phyloP scores from a whole-genome alignment of 2,113 vertebrate genomes.

The Takifugu flavidus region DNA sequence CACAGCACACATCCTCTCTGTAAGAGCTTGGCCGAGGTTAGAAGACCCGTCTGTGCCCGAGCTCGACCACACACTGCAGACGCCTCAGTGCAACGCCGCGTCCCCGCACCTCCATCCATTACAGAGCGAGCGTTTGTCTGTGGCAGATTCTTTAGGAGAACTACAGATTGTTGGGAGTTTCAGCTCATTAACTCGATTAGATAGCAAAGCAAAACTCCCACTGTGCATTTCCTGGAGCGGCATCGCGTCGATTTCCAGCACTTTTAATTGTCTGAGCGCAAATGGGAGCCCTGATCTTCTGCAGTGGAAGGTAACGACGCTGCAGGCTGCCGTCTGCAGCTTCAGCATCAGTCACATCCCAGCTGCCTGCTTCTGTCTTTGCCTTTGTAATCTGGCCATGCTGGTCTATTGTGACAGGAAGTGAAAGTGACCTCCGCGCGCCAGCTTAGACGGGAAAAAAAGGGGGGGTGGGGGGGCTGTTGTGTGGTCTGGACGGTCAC shows the following conservation, averaged over 20 bases:
- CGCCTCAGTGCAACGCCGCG: too few species aligned
- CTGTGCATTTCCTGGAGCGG: constrained; percentile 50
- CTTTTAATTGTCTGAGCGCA: constrained; percentile 59
- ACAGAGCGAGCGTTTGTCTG: constrained; percentile 37
- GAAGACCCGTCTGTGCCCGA: not conserved
- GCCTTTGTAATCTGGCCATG: constrained; percentile 19
- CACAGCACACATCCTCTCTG: constrained; percentile 8
- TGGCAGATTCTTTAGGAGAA: constrained; percentile 37
- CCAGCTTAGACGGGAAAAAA: too few species aligned
- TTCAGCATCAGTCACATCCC: constrained; percentile 27
- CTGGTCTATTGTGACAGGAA: constrained; percentile 15
- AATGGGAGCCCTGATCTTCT: constrained; percentile 31
- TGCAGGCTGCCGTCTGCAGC: constrained; percentile 29
- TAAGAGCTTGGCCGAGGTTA: constrained; percentile 25
- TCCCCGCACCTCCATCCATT: constrained; percentile 29
- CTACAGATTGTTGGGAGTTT: constrained; percentile 47
- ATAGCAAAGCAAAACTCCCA: constrained; percentile 61
- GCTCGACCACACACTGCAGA: constrained; percentile 15
- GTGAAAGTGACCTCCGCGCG: constrained; percentile 25
- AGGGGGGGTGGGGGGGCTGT: too few species aligned
- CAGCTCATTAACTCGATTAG: constrained; percentile 63
- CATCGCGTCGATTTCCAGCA: constrained; percentile 47
- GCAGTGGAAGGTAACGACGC: constrained; percentile 27
- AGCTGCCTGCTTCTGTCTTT: constrained; percentile 29
- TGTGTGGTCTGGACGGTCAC: too few species aligned